Evolutionary conservation across 1,140 invertebrate species (phyloP), one percentile per base, ranked within the genome.

Genomic region (Drosophila simulans): DNA sequence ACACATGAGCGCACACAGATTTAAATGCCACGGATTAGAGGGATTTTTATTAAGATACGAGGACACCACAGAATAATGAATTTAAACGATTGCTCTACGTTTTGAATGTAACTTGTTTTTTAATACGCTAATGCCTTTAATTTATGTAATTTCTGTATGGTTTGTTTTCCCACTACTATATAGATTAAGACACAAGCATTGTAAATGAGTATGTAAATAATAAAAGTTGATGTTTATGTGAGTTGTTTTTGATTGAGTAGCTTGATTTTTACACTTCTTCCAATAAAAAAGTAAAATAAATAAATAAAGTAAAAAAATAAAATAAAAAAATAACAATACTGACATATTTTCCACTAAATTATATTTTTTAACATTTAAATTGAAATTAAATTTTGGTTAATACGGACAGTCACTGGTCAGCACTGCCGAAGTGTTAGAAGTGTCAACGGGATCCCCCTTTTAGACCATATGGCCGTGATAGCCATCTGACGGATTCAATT

Each of bases 401-500:
- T 39, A n/a, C 5, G 37, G 4, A 17, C 0, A n/a, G 40, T 45
- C 43, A 48, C 10, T 13, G 27, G 27, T 13, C 52, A 46, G 39
- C 52, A 35, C 60, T 55, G 20, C 4, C 60, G 11, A 25, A 27
- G 17, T 34, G 40, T 17, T 56, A 25, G 20, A 11, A 20, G 52
- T 27, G 52, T 20, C 34, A 45, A 37, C 7, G 40, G 52, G 31
- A 46, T 27, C 42, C 31, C 37, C 52, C 10, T 37, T 56, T 46
- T 48, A 7, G 48, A 46, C 40, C 57, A 46, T 39, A 39, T 62
- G 58, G 58, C 25, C 25, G 13, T 17, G 5, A 22, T 15, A 17
- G 27, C 20, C 34, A n/a, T 25, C 20, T 27, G 27, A 65, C 31
- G 40, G 48, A 25, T 46, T 53, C 46, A 37, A 34, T 68, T 48